phyloP scores from a whole-genome alignment of 2,888 invertebrate genomes.

The Ypsolopha sequella region DNA sequence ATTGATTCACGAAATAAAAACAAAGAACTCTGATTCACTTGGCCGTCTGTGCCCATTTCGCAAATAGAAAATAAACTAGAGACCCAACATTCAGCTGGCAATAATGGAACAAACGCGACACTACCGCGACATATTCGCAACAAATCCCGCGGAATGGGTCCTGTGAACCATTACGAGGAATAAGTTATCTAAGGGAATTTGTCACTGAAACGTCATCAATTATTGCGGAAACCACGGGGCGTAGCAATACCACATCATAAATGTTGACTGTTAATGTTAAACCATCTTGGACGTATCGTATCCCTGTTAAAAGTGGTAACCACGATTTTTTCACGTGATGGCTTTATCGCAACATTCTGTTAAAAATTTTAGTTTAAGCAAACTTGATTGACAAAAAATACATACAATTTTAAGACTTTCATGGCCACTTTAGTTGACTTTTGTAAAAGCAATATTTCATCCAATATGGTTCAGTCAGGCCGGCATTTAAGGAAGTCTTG shows the following conservation, averaged over 20 bases:
- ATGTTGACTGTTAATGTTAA: neutral
- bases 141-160: slow-evolving; percentile 1
- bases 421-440: too few species aligned
- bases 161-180: neutral
- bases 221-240: neutral
- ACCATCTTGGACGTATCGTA: too few species aligned
- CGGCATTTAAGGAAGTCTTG: too few species aligned
- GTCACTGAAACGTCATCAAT: slow-evolving; percentile 2
- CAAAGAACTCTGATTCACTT: neutral
- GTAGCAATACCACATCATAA: neutral
- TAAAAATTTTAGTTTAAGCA: too few species aligned
- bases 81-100: neutral
- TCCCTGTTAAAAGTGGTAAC: too few species aligned
- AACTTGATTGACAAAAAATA: too few species aligned
- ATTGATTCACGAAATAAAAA: neutral
- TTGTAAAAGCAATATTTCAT: too few species aligned
- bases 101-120: neutral
- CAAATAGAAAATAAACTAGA: neutral
- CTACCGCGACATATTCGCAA: neutral
- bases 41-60: neutral
- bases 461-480: too few species aligned
- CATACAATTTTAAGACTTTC: too few species aligned
- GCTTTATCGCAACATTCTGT: too few species aligned
- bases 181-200: neutral
- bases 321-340: too few species aligned